Percentiles rank a stretch among this genome's conserved stretches.
phyloP scores from a whole-genome alignment of 2,888 invertebrate genomes.

The Chrysina gloriosa region DNA sequence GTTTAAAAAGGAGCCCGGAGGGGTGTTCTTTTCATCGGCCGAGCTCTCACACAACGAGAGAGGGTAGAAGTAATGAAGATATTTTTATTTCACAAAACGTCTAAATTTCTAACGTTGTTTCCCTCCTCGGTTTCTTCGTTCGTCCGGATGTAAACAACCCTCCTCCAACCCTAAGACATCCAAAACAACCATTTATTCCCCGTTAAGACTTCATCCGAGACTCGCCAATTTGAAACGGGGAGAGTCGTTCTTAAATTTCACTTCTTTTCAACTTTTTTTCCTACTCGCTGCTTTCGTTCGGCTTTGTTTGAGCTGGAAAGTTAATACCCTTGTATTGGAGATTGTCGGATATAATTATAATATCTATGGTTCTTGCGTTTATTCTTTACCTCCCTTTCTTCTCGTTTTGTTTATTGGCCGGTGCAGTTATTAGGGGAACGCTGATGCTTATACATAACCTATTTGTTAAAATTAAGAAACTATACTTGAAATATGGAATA shows the following conservation, averaged over 20 bases:
- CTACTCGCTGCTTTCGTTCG: conserved; percentile 30
- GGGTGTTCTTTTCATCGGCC: conserved; percentile 39
- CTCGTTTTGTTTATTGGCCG: conserved; percentile 14
- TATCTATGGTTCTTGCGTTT: conserved; percentile 5
- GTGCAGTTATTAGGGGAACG: conserved; percentile 24
- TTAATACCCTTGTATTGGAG: conserved; percentile 44
- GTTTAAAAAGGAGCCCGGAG: conserved; percentile 24
- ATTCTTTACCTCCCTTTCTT: conserved; percentile 7
- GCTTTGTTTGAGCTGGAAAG: conserved; percentile 42
- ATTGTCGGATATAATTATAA: conserved; percentile 37
- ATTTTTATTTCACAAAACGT: conserved; percentile 52
- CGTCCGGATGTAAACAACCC: conserved; percentile 56
- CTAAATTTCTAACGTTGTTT: conserved; percentile 51
- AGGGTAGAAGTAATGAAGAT: conserved; percentile 51
- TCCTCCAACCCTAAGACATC: conserved; percentile 53
- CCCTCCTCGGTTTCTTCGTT: conserved; percentile 47
- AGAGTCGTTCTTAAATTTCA: conserved; percentile 37
- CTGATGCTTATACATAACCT: too few relatives aligned
- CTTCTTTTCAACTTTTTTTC: conserved; percentile 49
- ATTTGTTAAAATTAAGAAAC: too few relatives aligned
- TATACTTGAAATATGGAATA: background rate
- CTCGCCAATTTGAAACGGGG: conserved; percentile 47
- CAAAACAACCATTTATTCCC: conserved; percentile 62
- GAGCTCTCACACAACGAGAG: conserved; percentile 2
- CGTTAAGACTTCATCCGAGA: conserved; percentile 60